These are phyloP conservation scores for Nothobranchius furzeri DNA, from an alignment of 2,113 vertebrate species.

Conservation along the genomic window DNA sequence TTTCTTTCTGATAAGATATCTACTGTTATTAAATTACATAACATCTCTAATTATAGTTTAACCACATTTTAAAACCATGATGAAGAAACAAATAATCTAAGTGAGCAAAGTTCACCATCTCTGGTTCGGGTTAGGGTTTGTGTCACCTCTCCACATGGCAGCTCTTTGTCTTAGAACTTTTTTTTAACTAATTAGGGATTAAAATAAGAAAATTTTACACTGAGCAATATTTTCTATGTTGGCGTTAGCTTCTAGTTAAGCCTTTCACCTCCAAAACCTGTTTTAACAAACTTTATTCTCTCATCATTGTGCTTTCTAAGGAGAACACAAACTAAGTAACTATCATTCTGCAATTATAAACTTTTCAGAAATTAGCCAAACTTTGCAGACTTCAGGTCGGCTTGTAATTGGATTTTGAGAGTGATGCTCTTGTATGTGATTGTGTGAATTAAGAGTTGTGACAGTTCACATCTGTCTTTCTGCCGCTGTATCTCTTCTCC, in stretches of 20 bases:
- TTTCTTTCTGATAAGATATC: background rate
- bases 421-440: constrained; percentile 46
- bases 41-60: background rate
- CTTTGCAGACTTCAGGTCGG: constrained; percentile 38
- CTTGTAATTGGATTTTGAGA: constrained; percentile 70
- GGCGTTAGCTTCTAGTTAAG: too few relatives aligned
- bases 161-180: background rate
- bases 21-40: too few relatives aligned
- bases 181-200: background rate
- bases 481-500: constrained; percentile 34
- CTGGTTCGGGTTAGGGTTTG: background rate
- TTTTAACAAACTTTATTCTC: background rate
- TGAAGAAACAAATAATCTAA: too few relatives aligned
- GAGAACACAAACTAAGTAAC: constrained; percentile 10
- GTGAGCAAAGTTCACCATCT: too few relatives aligned
- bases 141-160: background rate
- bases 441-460: constrained; percentile 54
- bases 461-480: constrained; percentile 62
- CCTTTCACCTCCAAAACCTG: background rate
- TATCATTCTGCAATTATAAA: constrained; percentile 58
- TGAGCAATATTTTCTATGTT: too few relatives aligned
- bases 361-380: constrained; percentile 48
- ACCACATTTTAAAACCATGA: background rate
- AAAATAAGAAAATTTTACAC: background rate
- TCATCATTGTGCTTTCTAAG: background rate